Evolutionary conservation across 2,797 vertebrate genomes (phyloP).

Genomic region (Oreochromis grahami): DNA sequence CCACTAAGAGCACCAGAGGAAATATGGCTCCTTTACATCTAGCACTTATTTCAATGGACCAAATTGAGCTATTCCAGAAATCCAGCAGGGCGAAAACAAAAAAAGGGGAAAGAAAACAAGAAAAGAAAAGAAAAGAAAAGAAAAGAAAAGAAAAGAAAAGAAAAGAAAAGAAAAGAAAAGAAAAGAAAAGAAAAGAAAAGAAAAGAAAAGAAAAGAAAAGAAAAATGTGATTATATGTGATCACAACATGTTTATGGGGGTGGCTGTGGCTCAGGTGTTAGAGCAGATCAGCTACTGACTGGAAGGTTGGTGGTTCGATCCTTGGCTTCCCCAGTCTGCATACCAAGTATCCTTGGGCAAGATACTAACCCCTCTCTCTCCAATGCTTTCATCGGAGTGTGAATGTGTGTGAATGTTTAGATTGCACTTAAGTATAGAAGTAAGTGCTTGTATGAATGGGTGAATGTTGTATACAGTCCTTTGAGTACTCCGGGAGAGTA

Average conservation of each 20-base stretch:
- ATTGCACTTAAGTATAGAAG: too few species aligned
- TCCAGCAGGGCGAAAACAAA: background rate
- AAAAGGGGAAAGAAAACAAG: background rate
- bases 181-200: background rate
- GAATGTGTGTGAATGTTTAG: too few species aligned
- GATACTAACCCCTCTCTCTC: too few species aligned
- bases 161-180: background rate
- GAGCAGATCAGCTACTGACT: too few species aligned
- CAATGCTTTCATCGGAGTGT: too few species aligned
- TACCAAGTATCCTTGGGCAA: too few species aligned
- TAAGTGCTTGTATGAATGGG: too few species aligned
- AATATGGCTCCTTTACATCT: constrained; percentile 54
- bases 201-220: background rate
- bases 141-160: background rate
- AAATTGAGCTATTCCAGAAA: constrained; percentile 26
- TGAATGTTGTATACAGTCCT: too few species aligned
- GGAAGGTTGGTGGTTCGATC: too few species aligned
- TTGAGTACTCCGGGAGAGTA: too few species aligned
- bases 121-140: background rate
- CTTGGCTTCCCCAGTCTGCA: too few species aligned
- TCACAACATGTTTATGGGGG: background rate
- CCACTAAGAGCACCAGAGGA: constrained; percentile 55
- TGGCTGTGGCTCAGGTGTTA: too few species aligned
- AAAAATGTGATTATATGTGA: background rate
- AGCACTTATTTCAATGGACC: constrained; percentile 55